Conservation (phyloP, 2,797 vertebrate species). For the Trematocara caparti region DNA sequence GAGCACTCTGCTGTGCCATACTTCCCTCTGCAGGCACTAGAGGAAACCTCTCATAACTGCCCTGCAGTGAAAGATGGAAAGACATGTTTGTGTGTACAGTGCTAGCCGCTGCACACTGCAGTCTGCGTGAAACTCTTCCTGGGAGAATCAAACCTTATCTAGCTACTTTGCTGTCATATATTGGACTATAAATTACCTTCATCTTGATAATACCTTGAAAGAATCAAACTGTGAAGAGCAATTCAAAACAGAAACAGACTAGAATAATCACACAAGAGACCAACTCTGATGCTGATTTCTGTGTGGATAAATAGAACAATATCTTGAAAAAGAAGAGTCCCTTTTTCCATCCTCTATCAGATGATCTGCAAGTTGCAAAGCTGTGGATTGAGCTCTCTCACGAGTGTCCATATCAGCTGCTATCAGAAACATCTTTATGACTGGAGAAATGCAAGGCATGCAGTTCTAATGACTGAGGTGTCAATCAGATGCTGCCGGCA, state of each 20-base stretch:
- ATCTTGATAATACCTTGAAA: neutral
- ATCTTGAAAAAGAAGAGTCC: neutral
- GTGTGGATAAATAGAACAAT: neutral
- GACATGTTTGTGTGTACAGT: neutral
- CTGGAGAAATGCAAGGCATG: constrained; percentile 18
- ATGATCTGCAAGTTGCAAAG: constrained; percentile 7
- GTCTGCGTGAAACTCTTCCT: neutral
- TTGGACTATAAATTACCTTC: neutral
- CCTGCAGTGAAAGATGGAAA: neutral
- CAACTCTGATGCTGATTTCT: neutral
- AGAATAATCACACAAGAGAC: neutral
- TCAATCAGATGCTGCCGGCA: constrained; percentile 26
- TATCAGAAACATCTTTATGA: constrained; percentile 36
- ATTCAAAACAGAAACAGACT: neutral
- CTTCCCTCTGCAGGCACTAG: constrained; percentile 63
- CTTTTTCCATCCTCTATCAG: constrained; percentile 2
- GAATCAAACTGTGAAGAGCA: neutral
- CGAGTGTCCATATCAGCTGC: constrained; percentile 5
- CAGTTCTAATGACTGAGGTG: constrained; percentile 22
- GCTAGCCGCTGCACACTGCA: neutral
- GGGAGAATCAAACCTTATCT: neutral
- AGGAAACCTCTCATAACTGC: constrained; percentile 14
- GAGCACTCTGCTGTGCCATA: constrained; percentile 39
- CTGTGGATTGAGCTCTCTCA: constrained; percentile 17
- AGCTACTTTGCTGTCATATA: neutral